Conservation (phyloP, 2,113 vertebrate species). For the Rhinichthys klamathensis region DNA sequence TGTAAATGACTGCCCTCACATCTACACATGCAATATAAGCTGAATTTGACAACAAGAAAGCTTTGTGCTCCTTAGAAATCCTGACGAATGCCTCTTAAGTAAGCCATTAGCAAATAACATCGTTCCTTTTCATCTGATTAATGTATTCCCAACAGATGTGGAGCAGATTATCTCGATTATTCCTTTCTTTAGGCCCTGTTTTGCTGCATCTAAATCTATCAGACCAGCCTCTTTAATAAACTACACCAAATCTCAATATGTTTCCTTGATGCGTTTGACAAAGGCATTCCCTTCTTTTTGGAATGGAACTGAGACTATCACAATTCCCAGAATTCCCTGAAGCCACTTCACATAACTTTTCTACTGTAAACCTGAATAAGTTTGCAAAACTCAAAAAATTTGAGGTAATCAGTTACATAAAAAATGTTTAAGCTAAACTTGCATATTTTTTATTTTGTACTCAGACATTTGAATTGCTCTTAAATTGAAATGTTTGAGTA, state of each 20-base stretch:
- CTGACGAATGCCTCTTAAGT: constrained; percentile 61
- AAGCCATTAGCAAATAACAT: constrained; percentile 75
- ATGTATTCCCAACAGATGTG: constrained; percentile 77
- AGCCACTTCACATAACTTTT: not conserved
- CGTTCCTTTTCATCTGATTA: constrained; percentile 77
- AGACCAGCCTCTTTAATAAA: constrained; percentile 67
- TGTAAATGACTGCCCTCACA: not conserved
- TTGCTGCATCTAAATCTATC: constrained; percentile 61
- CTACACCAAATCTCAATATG: constrained; percentile 55
- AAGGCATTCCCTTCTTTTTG: not conserved
- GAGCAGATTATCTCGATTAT: constrained; percentile 78
- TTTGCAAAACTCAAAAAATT: no score
- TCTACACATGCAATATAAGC: constrained; percentile 4
- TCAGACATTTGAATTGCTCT: no score
- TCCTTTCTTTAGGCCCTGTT: constrained; percentile 71
- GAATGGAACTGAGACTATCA: not conserved
- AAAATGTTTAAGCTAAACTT: no score
- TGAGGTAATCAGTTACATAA: no score
- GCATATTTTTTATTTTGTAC: no score
- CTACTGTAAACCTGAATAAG: no score
- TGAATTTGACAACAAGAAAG: constrained; percentile 13
- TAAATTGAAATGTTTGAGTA: no score
- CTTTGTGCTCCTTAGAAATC: constrained; percentile 56
- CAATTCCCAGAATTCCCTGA: not conserved
- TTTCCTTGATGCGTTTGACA: not conserved